phyloP scores from a whole-genome alignment of 1,140 invertebrate species.

The Heliconius eleuchia region DNA sequence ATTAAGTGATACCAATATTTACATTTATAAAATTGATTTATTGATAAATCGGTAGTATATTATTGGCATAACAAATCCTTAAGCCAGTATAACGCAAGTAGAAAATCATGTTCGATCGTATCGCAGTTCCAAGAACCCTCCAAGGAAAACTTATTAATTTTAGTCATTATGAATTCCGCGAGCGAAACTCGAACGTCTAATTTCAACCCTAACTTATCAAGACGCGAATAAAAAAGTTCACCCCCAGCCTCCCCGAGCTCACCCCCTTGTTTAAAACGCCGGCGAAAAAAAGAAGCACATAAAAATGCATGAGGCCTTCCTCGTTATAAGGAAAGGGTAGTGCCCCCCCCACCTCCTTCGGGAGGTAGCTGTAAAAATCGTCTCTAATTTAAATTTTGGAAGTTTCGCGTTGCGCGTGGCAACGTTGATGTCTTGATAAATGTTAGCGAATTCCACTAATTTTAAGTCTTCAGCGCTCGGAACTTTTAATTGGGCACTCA shows the following conservation, averaged over 20 bases:
- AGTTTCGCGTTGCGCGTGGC: constrained; percentile 76
- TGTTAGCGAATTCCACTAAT: constrained; percentile 78
- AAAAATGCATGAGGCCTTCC: constrained; percentile 83
- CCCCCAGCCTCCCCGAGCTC: constrained; percentile 72
- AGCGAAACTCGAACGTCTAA: constrained; percentile 81
- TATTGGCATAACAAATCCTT: background rate
- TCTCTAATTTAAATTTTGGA: constrained; percentile 82
- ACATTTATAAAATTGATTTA: too few relatives aligned
- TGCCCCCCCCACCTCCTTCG: constrained; percentile 63
- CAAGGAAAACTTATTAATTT: constrained; percentile 81
- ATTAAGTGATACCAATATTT: too few relatives aligned
- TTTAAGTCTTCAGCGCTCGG: constrained; percentile 72
- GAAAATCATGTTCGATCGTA: constrained; percentile 42
- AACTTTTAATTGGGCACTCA: constrained; percentile 79
- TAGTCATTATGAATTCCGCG: constrained; percentile 81
- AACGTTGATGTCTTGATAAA: constrained; percentile 81
- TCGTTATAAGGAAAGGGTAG: constrained; percentile 82
- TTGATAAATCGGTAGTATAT: too few relatives aligned
- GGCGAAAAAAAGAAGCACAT: constrained; percentile 82
- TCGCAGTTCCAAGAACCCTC: constrained; percentile 65
- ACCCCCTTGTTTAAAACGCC: constrained; percentile 82
- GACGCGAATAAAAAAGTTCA: constrained; percentile 82
- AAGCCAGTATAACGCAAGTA: constrained; percentile 22
- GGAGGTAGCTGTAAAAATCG: constrained; percentile 81
- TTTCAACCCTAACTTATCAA: constrained; percentile 82